phyloP scores from a whole-genome alignment of 1,140 invertebrate species.

The Scaptodrosophila lebanonensis region DNA sequence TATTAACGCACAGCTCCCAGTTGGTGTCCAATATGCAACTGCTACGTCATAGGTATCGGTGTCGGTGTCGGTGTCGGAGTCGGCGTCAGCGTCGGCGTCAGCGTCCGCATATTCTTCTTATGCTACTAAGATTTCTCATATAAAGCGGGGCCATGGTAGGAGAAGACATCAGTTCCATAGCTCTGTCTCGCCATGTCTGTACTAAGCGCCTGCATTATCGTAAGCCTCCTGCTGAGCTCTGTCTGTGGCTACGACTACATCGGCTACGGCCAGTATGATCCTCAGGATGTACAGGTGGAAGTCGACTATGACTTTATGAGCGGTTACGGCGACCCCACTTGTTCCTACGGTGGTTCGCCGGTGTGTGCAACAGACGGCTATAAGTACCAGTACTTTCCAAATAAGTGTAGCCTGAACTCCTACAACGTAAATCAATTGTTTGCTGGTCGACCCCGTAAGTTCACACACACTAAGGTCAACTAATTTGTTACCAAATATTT shows the following conservation, averaged over 20 bases:
- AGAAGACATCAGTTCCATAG: constrained; percentile 26
- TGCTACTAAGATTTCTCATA: constrained; percentile 8
- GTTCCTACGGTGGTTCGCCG: constrained; percentile 3
- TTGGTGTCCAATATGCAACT: too few relatives aligned
- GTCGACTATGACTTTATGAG: constrained; percentile 27
- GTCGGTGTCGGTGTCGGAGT: neutral
- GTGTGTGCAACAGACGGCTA: constrained; percentile 23
- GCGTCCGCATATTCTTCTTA: too few relatives aligned
- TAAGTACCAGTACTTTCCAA: constrained; percentile 11
- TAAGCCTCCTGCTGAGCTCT: neutral
- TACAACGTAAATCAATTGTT: constrained; percentile 25
- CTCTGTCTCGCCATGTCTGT: constrained; percentile 14
- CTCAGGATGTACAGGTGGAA: constrained; percentile 8
- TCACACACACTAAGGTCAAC: neutral
- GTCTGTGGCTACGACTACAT: constrained; percentile 22
- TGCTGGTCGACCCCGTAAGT: constrained; percentile 14
- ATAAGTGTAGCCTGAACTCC: constrained; percentile 24
- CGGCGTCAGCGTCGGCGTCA: neutral
- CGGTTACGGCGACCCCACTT: constrained; percentile 3
- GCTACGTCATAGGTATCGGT: constrained; percentile 8
- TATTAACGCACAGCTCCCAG: too few relatives aligned
- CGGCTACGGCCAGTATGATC: constrained; percentile 10
- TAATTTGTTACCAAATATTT: neutral
- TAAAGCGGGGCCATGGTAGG: neutral
- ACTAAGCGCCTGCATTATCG: neutral